These are phyloP conservation scores for Threskiornis aethiopicus DNA, from an alignment of 2,797 vertebrate genomes.

Conservation along the genomic window DNA sequence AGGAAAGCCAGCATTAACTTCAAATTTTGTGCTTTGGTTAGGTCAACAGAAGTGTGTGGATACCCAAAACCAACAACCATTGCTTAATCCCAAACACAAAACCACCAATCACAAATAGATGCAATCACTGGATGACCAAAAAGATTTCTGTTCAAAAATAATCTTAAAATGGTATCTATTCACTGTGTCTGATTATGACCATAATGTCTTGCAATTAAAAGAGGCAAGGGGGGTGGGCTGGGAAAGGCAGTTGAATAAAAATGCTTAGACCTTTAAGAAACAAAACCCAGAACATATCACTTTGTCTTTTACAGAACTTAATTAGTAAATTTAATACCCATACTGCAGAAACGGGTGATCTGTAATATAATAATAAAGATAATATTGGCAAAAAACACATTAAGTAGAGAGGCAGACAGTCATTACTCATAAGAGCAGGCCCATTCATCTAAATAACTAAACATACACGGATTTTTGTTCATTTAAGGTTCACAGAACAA, in stretches of 20 bases:
- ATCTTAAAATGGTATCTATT: not conserved
- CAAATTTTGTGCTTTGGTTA: not conserved
- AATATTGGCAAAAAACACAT: not conserved
- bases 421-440: not conserved
- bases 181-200: not conserved
- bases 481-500: not conserved
- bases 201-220: not conserved
- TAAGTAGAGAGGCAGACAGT: not conserved
- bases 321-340: not conserved
- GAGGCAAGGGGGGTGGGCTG: accelerated
- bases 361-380: not conserved
- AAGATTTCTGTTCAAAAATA: not conserved
- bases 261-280: not conserved
- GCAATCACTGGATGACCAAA: not conserved
- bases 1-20: not conserved
- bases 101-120: not conserved
- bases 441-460: not conserved
- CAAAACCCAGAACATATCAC: not conserved
- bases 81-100: not conserved
- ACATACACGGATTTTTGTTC: not conserved
- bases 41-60: not conserved
- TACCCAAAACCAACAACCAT: not conserved
- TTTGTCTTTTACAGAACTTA: not conserved
- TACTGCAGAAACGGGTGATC: not conserved
- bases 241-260: not conserved